Base-by-base conservation (phyloP, 2,113 vertebrate genomes). In the Phalacrocorax aristotelis region DNA sequence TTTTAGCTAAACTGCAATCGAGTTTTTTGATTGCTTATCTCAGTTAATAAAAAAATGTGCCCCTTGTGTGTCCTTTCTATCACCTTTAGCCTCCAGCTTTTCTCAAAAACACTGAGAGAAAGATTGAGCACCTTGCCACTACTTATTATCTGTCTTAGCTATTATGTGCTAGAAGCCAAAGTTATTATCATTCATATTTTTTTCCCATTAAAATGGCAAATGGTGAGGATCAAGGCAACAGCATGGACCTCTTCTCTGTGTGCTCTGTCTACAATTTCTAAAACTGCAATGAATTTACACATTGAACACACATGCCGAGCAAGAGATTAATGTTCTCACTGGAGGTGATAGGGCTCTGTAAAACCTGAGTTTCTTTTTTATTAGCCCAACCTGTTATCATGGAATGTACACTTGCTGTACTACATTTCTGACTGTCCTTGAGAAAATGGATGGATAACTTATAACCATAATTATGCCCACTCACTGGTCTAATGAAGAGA, bases 401-500 rank as follows among this genome's bases (percentile, higher is more conserved):
- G 49, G 32, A 87, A 74, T 30, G 93, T 65, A 48, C 30, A 72
- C 46, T 97, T 75, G 17, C 48, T 93, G 46, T 51, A 92, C 34
- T 81, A 22, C 89, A 96, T 96, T 97, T 88, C 90, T 98, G 95
- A 95, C 69, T 97, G 95, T 97, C 97, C 95, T 96, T 97, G 96
- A 94, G 95, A 97, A 97, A 97, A 97, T 96, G 83, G 85, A 97
- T 96, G 90, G 86, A 11, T 97, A 96, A 94, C 92, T 97, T 97
- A 91, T 46, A 97, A 89, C 46, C 34, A 81, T 97, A 98, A 98
- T 98, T 98, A 98, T 92, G 94, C 36, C 54, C 78, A 95, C 93
- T 98, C 94, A 95, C 97, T 97, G 81, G 55, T 92, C 82, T 98
- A 98, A 98, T 98, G 97, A 97, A 97, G 85, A 97, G 93, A 97